A percentile compares a stretch with the other conserved stretches of the same genome.
These are phyloP conservation scores for Dolichallabes microphthalmus DNA, from an alignment of 2,113 vertebrate species.

Conservation along the genomic window DNA sequence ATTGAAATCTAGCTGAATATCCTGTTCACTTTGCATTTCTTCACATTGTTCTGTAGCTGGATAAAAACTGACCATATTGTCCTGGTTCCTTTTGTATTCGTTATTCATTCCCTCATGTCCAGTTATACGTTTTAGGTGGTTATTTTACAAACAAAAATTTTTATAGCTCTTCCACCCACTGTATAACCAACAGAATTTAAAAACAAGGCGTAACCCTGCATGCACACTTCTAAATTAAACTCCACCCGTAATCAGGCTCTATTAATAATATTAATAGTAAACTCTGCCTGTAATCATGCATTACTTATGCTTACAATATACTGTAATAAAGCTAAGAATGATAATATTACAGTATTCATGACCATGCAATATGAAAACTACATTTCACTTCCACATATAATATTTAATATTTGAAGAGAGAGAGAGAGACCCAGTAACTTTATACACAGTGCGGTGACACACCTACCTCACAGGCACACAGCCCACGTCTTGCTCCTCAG, in stretches of 20 bases:
- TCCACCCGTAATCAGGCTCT: not conserved
- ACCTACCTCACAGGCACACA: no score
- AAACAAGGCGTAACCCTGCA: not conserved
- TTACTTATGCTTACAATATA: not conserved
- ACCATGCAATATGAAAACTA: no score
- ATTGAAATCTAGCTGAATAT: not conserved
- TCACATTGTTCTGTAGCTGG: not conserved
- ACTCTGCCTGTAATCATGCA: not conserved
- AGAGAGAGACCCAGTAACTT: no score
- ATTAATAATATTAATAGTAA: not conserved
- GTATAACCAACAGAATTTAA: not conserved
- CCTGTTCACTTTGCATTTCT: conserved; percentile 6
- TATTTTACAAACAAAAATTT: not conserved
- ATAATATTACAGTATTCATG: no score
- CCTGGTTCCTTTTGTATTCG: not conserved
- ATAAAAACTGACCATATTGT: not conserved
- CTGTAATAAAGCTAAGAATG: no score
- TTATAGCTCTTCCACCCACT: not conserved
- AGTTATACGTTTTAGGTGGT: not conserved
- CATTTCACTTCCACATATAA: no score
- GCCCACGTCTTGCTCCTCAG: no score
- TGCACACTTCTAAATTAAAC: not conserved
- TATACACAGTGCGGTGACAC: no score
- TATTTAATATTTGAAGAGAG: no score
- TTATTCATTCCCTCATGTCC: not conserved